A percentile compares a stretch with the other conserved stretches of the same genome.
Evolutionary conservation across 2,888 invertebrate genomes (phyloP).

Genomic region (Linyphia triangularis): DNA sequence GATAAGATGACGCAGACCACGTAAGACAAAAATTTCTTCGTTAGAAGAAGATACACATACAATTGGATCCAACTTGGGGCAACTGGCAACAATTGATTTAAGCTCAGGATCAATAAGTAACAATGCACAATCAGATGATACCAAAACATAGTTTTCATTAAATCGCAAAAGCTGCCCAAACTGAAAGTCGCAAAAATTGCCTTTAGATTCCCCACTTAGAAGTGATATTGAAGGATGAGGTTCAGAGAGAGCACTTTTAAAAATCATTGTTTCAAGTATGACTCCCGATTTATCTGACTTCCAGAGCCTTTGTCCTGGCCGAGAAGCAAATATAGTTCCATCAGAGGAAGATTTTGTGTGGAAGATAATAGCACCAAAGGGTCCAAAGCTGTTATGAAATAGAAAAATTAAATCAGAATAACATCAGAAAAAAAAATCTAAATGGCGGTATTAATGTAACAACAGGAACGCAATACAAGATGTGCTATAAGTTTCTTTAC

Average conservation of each 20-base stretch:
- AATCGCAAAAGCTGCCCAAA: slow-evolving; percentile 83
- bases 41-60: slow-evolving; percentile 79
- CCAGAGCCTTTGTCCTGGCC: slow-evolving; percentile 92
- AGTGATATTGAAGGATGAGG: slow-evolving; percentile 77
- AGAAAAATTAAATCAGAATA: neutral
- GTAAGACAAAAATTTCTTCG: slow-evolving; percentile 87
- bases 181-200: slow-evolving; percentile 81
- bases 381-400: slow-evolving; percentile 82
- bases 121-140: slow-evolving; percentile 86
- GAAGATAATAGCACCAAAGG: slow-evolving; percentile 84
- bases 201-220: neutral
- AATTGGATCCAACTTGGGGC: slow-evolving; percentile 82
- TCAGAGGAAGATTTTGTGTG: slow-evolving; percentile 79
- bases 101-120: slow-evolving; percentile 88
- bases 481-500: neutral
- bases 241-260: slow-evolving; percentile 83
- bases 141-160: slow-evolving; percentile 84
- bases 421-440: neutral
- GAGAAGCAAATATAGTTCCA: slow-evolving; percentile 85
- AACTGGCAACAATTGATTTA: slow-evolving; percentile 85
- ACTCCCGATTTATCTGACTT: slow-evolving; percentile 87
- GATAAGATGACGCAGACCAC: slow-evolving; percentile 88
- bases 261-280: slow-evolving; percentile 91
- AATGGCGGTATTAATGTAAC: neutral
- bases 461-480: neutral